These are phyloP conservation scores for Lycia hirtaria DNA, from an alignment of 2,888 invertebrate genomes.

Conservation along the genomic window DNA sequence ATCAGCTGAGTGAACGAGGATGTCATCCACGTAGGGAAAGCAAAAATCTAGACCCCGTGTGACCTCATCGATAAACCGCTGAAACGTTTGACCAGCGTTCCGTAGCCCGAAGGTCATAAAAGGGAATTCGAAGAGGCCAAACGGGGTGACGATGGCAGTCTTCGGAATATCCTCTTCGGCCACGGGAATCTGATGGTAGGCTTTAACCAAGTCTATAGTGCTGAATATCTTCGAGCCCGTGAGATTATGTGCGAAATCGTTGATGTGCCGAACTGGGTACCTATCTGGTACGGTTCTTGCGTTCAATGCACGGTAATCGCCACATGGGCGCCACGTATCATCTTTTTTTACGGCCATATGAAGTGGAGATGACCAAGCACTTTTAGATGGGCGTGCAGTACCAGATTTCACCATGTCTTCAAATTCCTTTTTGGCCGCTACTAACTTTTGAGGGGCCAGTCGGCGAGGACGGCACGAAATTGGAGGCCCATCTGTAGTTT, in stretches of 20 bases:
- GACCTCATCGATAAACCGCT: too few species aligned
- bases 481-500: conserved; percentile 29
- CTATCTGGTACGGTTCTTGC: too few species aligned
- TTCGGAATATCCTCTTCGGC: conserved; percentile 50
- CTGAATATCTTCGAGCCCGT: conserved; percentile 6
- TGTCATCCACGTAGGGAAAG: too few species aligned
- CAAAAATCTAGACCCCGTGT: too few species aligned
- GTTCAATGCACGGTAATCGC: conserved; percentile 52
- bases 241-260: conserved; percentile 5
- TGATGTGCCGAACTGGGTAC: conserved; percentile 41
- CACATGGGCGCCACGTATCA: conserved; percentile 44
- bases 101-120: too few species aligned
- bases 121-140: too few species aligned
- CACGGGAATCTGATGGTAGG: conserved; percentile 62
- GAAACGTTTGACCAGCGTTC: too few species aligned
- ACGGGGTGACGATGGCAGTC: conserved; percentile 50
- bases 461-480: conserved; percentile 25
- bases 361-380: conserved; percentile 47
- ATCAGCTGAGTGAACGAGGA: conserved; percentile 31
- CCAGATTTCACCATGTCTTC: conserved; percentile 38
- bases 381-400: conserved; percentile 41
- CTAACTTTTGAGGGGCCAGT: too few species aligned
- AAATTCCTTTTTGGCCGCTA: too few species aligned
- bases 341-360: conserved; percentile 26
- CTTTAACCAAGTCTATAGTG: conserved; percentile 33